These are phyloP conservation scores for Papilio polytes DNA, from an alignment of 1,140 invertebrate genomes.

Conservation along the genomic window DNA sequence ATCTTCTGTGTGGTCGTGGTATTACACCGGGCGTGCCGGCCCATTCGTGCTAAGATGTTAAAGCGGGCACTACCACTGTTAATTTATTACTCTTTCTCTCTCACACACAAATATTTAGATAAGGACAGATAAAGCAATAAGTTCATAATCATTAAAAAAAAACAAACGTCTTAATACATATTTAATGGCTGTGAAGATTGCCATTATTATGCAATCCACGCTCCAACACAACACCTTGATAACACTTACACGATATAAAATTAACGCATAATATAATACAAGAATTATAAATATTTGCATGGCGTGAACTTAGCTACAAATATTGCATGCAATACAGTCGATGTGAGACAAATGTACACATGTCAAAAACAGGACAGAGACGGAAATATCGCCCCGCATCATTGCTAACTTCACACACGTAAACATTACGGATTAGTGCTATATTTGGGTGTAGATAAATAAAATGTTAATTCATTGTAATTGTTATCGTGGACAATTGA, in stretches of 20 bases:
- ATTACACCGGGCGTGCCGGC: no score
- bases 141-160: not conserved
- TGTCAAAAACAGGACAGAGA: not conserved
- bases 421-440: not conserved
- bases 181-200: not conserved
- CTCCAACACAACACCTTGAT: not conserved
- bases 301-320: not conserved
- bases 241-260: not conserved
- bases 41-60: no score
- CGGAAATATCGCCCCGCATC: not conserved
- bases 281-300: not conserved
- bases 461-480: not conserved
- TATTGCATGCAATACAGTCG: not conserved
- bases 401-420: not conserved
- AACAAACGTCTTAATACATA: not conserved
- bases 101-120: not conserved
- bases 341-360: not conserved
- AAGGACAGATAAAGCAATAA: not conserved
- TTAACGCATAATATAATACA: not conserved
- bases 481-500: not conserved
- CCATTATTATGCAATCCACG: not conserved
- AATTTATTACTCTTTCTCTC: not conserved
- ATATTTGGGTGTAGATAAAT: not conserved
- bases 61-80: no score
- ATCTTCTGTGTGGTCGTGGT: no score